These are phyloP conservation scores for Hypocryptadius cinnamomeus DNA, from an alignment of 2,113 vertebrate species.

Conservation along the genomic window DNA sequence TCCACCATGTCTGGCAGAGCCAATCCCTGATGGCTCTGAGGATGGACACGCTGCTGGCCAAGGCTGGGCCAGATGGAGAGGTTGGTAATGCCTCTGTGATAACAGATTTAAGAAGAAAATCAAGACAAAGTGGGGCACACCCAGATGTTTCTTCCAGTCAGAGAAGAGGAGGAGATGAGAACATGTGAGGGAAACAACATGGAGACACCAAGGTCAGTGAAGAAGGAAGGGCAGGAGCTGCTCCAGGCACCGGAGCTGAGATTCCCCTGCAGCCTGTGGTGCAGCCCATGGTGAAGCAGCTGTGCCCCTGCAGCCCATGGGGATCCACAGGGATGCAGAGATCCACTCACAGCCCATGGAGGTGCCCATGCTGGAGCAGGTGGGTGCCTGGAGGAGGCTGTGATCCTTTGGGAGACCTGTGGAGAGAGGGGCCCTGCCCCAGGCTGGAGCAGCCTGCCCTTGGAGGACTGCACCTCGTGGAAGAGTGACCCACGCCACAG, in stretches of 20 bases:
- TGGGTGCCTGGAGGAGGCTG: background rate
- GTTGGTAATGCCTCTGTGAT: rapidly evolving
- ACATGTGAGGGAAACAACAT: too few relatives aligned
- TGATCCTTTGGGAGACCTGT: background rate
- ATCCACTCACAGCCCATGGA: background rate
- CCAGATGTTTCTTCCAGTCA: background rate
- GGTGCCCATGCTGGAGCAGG: rapidly evolving
- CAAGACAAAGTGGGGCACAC: rapidly evolving
- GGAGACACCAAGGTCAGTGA: too few relatives aligned
- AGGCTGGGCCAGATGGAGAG: background rate
- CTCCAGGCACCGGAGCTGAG: rapidly evolving
- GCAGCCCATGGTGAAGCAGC: background rate
- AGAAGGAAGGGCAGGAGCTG: background rate
- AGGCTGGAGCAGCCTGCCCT: background rate
- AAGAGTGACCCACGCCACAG: rapidly evolving
- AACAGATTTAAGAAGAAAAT: background rate
- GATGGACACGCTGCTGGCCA: background rate
- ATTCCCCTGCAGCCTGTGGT: background rate
- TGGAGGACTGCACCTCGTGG: rapidly evolving
- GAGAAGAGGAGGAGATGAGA: background rate
- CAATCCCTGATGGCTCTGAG: background rate
- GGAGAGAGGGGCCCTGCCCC: background rate
- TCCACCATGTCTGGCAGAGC: background rate
- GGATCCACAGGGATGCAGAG: background rate
- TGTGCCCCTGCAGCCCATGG: background rate